phyloP scores from a whole-genome alignment of 2,888 invertebrate genomes.

The Pollenia griseotomentosa region DNA sequence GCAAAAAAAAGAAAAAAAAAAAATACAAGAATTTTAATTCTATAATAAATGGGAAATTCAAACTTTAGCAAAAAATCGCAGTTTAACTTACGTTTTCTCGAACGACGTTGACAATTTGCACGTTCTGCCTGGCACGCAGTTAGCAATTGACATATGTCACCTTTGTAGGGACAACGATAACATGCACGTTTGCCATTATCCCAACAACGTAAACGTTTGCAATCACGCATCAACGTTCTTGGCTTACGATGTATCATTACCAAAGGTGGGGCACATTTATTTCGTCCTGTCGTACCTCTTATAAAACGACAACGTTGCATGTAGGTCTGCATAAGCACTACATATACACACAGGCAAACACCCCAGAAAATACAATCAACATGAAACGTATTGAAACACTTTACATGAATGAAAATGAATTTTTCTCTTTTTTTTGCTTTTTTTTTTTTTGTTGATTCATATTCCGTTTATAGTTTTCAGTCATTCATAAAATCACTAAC shows the following conservation, averaged over 20 bases:
- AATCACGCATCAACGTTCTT: constrained; percentile 49
- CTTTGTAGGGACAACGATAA: constrained; percentile 73
- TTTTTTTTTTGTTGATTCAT: not conserved
- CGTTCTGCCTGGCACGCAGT: constrained; percentile 77
- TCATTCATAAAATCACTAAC: constrained; percentile 54
- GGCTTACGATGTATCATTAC: constrained; percentile 43
- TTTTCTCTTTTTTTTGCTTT: not conserved
- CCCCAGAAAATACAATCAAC: constrained; percentile 26
- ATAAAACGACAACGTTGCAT: constrained; percentile 66
- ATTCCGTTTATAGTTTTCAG: constrained; percentile 41
- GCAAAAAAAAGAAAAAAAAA: not conserved
- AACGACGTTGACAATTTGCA: constrained; percentile 76
- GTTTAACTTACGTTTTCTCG: constrained; percentile 49
- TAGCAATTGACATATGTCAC: constrained; percentile 75
- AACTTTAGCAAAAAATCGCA: constrained; percentile 10
- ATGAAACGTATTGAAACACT: constrained; percentile 53
- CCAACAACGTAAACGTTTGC: constrained; percentile 49
- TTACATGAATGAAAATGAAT: constrained; percentile 25
- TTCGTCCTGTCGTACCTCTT: constrained; percentile 53
- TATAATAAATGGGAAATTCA: constrained; percentile 4
- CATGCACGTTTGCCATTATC: constrained; percentile 74
- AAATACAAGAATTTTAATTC: constrained; percentile 36
- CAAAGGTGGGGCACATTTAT: constrained; percentile 61
- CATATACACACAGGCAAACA: not conserved
- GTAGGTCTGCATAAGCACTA: constrained; percentile 60